Percentiles rank a stretch among this genome's conserved stretches.
Conservation (phyloP, 2,797 vertebrate species). For the Echiichthys vipera region DNA sequence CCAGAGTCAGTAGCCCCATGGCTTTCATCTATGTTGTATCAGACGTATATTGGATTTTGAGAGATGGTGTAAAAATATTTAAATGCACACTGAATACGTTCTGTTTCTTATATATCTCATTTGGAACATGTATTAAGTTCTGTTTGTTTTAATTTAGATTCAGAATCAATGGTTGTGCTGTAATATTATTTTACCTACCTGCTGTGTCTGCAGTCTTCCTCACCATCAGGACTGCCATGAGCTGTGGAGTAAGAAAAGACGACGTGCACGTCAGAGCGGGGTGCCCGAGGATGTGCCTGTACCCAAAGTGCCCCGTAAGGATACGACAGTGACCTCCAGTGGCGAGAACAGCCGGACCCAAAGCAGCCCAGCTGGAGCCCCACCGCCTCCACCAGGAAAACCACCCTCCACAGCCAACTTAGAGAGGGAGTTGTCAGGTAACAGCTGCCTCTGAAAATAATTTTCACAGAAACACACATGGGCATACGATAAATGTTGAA, state of each 20-base stretch:
- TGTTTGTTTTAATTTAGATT: not conserved
- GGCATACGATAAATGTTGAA: not conserved
- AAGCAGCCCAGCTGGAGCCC: constrained; percentile 85
- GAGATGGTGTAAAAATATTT: not conserved
- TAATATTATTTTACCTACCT: not conserved
- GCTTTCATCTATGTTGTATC: not conserved
- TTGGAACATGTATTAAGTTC: not conserved
- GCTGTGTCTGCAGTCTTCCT: constrained; percentile 86
- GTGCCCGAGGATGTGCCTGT: constrained; percentile 89
- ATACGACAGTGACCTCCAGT: constrained; percentile 85
- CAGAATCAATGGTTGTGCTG: not conserved
- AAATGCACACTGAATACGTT: not conserved
- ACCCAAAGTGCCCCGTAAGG: constrained; percentile 93
- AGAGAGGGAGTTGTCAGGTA: constrained; percentile 82
- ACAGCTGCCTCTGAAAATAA: not conserved
- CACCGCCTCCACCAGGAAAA: constrained; percentile 75
- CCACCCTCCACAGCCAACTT: constrained; percentile 67
- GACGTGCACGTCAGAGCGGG: constrained; percentile 94
- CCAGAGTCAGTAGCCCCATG: constrained; percentile 91
- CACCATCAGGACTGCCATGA: constrained; percentile 98
- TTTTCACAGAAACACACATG: not conserved
- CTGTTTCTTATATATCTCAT: not conserved
- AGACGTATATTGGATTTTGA: not conserved
- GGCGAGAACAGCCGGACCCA: constrained; percentile 90
- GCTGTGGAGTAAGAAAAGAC: constrained; percentile 97